Conservation (phyloP, 2,888 invertebrate genomes). For the Synanthedon myopaeformis region DNA sequence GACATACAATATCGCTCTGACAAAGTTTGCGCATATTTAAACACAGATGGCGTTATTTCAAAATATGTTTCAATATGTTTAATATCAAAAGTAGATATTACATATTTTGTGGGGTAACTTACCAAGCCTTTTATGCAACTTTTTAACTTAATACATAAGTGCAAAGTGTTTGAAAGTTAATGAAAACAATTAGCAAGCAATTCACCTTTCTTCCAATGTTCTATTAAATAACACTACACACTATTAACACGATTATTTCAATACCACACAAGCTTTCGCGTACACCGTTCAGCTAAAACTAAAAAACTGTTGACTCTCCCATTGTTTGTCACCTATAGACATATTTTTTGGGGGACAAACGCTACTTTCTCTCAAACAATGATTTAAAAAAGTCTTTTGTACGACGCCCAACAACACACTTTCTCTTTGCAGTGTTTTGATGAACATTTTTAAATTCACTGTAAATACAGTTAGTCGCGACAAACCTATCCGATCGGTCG, state of each 20-base stretch:
- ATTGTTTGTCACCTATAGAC: constrained; percentile 36
- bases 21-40: too few species aligned
- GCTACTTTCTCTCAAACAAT: constrained; percentile 57
- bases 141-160: too few species aligned
- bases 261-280: constrained; percentile 43
- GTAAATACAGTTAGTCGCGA: constrained; percentile 35
- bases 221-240: neutral
- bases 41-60: too few species aligned
- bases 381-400: constrained; percentile 47
- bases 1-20: too few species aligned
- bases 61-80: too few species aligned
- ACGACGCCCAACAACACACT: constrained; percentile 38
- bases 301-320: constrained; percentile 44
- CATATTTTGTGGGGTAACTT: too few species aligned
- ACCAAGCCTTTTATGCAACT: too few species aligned
- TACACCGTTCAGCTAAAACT: constrained; percentile 44
- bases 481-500: constrained; percentile 62
- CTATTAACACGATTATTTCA: constrained; percentile 7
- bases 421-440: constrained; percentile 39
- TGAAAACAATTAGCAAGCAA: too few species aligned
- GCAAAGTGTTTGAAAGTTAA: too few species aligned
- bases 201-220: too few species aligned
- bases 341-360: constrained; percentile 41
- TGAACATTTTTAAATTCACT: constrained; percentile 26
- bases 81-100: too few species aligned